phyloP scores from a whole-genome alignment of 1,140 invertebrate genomes.

The Apocrypta bakeri region DNA sequence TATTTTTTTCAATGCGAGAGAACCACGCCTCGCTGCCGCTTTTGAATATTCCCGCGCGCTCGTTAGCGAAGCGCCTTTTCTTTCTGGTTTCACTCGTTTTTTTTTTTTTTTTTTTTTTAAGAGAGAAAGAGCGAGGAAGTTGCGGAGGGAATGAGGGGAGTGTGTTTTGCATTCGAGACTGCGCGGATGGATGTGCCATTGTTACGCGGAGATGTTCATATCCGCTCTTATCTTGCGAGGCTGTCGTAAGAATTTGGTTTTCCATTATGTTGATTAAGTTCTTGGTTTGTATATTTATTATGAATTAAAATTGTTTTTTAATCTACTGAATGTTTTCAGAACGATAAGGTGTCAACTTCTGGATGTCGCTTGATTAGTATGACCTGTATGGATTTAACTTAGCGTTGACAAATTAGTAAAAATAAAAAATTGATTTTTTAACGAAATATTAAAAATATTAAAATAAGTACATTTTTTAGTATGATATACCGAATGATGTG shows the following conservation, averaged over 20 bases:
- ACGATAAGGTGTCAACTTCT: too few species aligned
- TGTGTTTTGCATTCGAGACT: background rate
- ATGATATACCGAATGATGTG: too few species aligned
- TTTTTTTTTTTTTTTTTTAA: too few species aligned
- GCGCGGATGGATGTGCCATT: conserved; percentile 10
- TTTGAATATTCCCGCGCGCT: conserved; percentile 60
- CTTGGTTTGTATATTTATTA: background rate
- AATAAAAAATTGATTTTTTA: too few species aligned
- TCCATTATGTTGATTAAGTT: conserved; percentile 10
- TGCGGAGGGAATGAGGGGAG: background rate
- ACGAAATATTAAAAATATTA: too few species aligned
- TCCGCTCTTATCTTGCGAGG: conserved; percentile 6
- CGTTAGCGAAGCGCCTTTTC: conserved; percentile 50
- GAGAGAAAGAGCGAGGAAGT: background rate
- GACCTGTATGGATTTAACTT: too few species aligned
- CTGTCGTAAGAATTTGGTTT: background rate
- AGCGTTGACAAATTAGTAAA: too few species aligned
- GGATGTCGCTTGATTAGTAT: too few species aligned
- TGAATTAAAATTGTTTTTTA: background rate
- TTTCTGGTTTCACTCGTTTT: background rate
- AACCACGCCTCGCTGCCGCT: conserved; percentile 45
- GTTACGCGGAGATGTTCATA: conserved; percentile 29
- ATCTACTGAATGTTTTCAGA: background rate
- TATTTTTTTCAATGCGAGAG: conserved; percentile 25
- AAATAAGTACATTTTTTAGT: too few species aligned